phyloP scores from a whole-genome alignment of 2,113 vertebrate genomes.

The Panurus biarmicus region DNA sequence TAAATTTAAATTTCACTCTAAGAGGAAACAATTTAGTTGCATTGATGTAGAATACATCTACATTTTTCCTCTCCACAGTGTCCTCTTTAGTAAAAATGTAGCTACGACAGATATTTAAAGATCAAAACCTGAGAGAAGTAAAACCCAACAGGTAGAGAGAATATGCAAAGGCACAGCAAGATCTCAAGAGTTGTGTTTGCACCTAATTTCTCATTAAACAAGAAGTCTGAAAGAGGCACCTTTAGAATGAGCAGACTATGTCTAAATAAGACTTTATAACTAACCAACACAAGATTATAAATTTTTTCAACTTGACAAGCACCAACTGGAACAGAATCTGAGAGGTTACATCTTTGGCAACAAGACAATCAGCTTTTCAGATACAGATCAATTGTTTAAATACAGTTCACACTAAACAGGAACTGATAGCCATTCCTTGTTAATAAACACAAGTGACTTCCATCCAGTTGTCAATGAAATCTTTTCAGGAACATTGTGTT shows the following conservation, averaged over 20 bases:
- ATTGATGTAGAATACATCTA: not conserved
- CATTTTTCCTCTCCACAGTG: not conserved
- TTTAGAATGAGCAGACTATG: not conserved
- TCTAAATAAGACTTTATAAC: not conserved
- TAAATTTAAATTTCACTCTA: not conserved
- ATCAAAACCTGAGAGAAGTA: not conserved
- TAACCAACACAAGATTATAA: not conserved
- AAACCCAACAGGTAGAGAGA: not conserved
- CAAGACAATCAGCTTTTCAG: not conserved
- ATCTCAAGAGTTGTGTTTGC: not conserved
- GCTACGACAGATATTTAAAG: not conserved
- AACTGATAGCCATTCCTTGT: not conserved
- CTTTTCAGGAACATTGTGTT: not conserved
- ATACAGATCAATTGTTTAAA: not conserved
- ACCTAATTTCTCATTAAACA: not conserved
- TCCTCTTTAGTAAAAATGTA: not conserved
- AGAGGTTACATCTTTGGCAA: not conserved
- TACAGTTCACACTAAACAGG: not conserved
- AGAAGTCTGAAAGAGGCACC: not conserved
- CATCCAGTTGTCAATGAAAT: not conserved
- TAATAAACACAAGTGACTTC: not conserved
- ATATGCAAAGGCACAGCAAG: not conserved
- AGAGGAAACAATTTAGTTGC: not conserved
- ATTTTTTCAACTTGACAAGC: not conserved
- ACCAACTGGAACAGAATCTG: not conserved